phyloP scores from a whole-genome alignment of 2,113 vertebrate species.

The Chloebia gouldiae region DNA sequence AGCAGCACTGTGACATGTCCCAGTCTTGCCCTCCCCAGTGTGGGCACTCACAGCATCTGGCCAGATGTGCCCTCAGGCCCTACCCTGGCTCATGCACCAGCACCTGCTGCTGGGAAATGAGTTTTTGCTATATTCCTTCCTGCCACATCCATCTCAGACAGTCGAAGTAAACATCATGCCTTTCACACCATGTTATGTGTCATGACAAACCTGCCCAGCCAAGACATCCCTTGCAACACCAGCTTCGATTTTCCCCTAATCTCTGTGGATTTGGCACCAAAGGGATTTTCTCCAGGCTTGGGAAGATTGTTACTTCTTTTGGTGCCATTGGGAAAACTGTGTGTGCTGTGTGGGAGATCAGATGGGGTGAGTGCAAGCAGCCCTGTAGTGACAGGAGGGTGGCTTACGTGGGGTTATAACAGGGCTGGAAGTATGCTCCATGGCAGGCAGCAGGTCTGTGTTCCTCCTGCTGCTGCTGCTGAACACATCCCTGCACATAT shows the following conservation, averaged over 20 bases:
- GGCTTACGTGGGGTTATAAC: accelerated
- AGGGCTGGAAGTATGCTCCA: background rate
- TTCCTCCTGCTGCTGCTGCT: background rate
- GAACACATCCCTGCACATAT: background rate
- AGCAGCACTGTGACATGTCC: background rate
- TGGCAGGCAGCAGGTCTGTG: background rate
- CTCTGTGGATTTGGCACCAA: background rate
- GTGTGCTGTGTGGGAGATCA: background rate
- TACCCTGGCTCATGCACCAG: background rate
- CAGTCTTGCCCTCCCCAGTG: background rate
- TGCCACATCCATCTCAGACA: background rate
- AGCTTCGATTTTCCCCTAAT: background rate
- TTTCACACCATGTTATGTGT: background rate
- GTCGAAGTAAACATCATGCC: background rate
- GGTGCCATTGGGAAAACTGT: background rate
- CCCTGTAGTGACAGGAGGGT: background rate
- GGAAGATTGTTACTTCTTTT: background rate
- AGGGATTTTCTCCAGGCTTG: background rate
- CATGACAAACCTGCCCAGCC: background rate
- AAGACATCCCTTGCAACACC: background rate
- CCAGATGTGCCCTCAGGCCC: background rate
- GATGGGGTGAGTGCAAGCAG: background rate
- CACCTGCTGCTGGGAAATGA: background rate
- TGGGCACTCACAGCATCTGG: background rate
- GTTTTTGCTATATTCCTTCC: background rate